Evolutionary conservation across 2,888 invertebrate species (phyloP), one percentile per base, ranked within the genome.

Genomic region (Scaptomyza polygonia): DNA sequence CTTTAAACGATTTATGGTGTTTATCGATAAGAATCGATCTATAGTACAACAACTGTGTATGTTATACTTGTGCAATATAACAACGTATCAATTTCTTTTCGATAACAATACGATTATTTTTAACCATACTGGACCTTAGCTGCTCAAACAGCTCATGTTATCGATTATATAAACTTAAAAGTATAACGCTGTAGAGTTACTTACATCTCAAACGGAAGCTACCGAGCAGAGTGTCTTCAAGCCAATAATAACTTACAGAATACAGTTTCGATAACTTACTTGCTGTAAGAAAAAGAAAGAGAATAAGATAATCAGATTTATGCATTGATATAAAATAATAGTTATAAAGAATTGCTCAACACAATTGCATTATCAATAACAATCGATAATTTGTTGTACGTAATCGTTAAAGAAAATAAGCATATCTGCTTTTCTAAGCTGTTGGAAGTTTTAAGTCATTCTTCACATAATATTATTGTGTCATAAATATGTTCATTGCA

Each of bases 231-330:
- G 27, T 27, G 21, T 25, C 1, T 32, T 12, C 34, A 5, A 12
- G n/a, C 12, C 11, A 32, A 11, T 4, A 14, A 29, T 18, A 47
- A 18, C 16, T 34, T 32, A 6, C 2, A 12, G 32, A n/a, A 5
- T n/a, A 32, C 3, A 9, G 14, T 5, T 11, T 47, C 55, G 70
- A 62, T 63, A 40, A 63, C 52, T 63, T 51, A 44, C 51, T 42
- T 34, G 48, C 52, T 58, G 47, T 29, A 62, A 59, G 27, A 47
- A 8, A 27, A 32, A 21, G 12, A 32, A 9, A 34, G 5, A 9
- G 0, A 27, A 12, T 42, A 2, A 12, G 1, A 58, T 2, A 34
- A 14, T 49, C 5, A 7, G 18, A 6, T 12, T 18, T 11, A 39
- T 5, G 5, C 8, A 40, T 39, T 16, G 0, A 39, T 39, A 0